Base-by-base conservation (phyloP, 2,888 invertebrate species). In the Sepiola atlantica region DNA sequence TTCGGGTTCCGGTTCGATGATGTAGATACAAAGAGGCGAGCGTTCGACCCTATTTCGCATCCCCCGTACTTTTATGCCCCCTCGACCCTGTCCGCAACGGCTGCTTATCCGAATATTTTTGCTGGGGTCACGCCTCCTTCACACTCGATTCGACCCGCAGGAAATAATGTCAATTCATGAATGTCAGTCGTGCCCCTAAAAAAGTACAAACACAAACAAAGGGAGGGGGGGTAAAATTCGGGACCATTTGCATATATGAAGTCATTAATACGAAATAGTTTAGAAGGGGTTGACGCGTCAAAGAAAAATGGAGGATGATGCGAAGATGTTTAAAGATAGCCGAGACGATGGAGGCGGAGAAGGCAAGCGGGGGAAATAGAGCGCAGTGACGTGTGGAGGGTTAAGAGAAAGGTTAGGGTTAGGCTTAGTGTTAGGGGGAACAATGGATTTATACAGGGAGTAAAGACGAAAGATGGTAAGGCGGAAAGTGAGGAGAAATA, bases 111-210 rank as follows among this genome's bases (percentile, higher is more conserved):
- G 32, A 77, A 77, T n/a, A 32, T 77, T 77, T 77, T 77, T 77
- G n/a, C 77, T 77, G 77, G 77, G n/a, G 77, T 77, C 77, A 77
- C 77, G 77, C 77, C 77, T 77, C 77, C 77, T 77, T 77, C 77
- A 77, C 77, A 77, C 77, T 77, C 77, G 77, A 16, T n/a, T 77
- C 77, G 77, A 77, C 77, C 77, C 77, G n/a, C 77, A 77, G 77
- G 77, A 77, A 77, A 77, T 77, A 77, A 77, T n/a, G n/a, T 32
- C 77, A 32, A 77, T 77, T 77, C 77, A 32, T 77, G 77, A 77
- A 77, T n/a, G 77, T 77, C 77, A n/a, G 77, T 32, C 77, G 14
- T 32, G 77, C 77, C 77, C 18, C n/a, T 18, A 77, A 32, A n/a
- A 77, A 77, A 77, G 8, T 45, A 45, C 32, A 77, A 77, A 77